phyloP scores from a whole-genome alignment of 2,888 invertebrate species.

The Sphaerophoria taeniata region DNA sequence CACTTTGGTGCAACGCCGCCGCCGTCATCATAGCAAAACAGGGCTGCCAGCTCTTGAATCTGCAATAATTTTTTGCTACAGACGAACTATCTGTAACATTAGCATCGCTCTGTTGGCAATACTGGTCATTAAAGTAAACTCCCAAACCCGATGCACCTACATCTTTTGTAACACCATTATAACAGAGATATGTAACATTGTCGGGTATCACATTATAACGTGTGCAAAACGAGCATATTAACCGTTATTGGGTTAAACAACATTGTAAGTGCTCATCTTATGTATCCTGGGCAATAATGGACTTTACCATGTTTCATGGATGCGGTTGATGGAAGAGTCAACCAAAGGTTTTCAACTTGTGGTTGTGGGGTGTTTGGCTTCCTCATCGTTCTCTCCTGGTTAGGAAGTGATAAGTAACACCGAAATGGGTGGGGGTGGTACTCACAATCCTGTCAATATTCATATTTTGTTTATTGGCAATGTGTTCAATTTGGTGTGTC shows the following conservation, averaged over 20 bases:
- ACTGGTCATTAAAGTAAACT: neutral
- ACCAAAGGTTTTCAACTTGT: conserved; percentile 19
- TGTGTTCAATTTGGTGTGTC: conserved; percentile 74
- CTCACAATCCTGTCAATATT: conserved; percentile 73
- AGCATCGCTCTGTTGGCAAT: conserved; percentile 12
- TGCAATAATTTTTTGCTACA: too few relatives aligned
- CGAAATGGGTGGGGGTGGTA: neutral
- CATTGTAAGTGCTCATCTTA: conserved; percentile 75
- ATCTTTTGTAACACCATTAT: conserved; percentile 8
- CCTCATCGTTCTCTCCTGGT: neutral
- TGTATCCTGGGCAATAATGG: conserved; percentile 71
- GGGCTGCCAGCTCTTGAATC: conserved; percentile 1
- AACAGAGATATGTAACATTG: conserved; percentile 14
- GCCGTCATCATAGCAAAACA: conserved; percentile 4
- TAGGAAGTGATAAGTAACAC: conserved; percentile 11
- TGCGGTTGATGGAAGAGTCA: conserved; percentile 52
- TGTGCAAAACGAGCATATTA: conserved; percentile 73
- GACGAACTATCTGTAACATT: neutral
- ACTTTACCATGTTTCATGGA: conserved; percentile 64
- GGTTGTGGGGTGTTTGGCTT: neutral
- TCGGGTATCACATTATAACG: conserved; percentile 55
- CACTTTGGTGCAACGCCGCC: conserved; percentile 62
- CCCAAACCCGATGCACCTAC: neutral
- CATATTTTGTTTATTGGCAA: conserved; percentile 71
- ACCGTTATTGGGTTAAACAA: conserved; percentile 74